phyloP scores from a whole-genome alignment of 2,113 vertebrate genomes.

The Prietella phreatophila region DNA sequence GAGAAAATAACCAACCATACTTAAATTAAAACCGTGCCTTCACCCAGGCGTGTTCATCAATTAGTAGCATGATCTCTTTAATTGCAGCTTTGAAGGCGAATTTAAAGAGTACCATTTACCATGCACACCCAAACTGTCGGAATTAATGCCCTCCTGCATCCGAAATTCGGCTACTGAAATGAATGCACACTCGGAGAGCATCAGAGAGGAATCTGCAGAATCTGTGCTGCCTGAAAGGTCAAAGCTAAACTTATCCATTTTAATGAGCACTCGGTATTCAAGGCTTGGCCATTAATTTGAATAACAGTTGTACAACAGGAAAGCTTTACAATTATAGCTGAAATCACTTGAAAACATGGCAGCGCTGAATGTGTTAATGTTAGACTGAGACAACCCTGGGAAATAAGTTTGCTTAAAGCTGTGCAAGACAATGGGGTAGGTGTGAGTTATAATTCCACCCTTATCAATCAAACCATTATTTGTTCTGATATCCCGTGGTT shows the following conservation, averaged over 20 bases:
- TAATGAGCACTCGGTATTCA: slow-evolving; percentile 44
- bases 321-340: slow-evolving; percentile 1
- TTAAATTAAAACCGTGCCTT: slow-evolving; percentile 62
- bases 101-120: slow-evolving; percentile 55
- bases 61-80: slow-evolving; percentile 69
- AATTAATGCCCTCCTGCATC: slow-evolving; percentile 59
- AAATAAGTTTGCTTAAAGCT: neutral
- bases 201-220: slow-evolving; percentile 47
- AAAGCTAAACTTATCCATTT: slow-evolving; percentile 48
- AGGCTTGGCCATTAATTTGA: slow-evolving; percentile 38
- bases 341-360: slow-evolving; percentile 3
- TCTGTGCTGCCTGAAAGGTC: slow-evolving; percentile 49
- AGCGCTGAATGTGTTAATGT: slow-evolving; percentile 17
- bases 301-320: slow-evolving; percentile 42
- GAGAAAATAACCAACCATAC: slow-evolving; percentile 54
- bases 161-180: slow-evolving; percentile 33
- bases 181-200: slow-evolving; percentile 48
- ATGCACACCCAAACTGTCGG: slow-evolving; percentile 55
- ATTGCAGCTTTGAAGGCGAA: slow-evolving; percentile 63
- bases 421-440: neutral
- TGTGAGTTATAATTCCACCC: neutral
- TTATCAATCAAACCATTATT: neutral
- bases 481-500: neutral
- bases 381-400: neutral
- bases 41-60: slow-evolving; percentile 61